A percentile compares a stretch with the other conserved stretches of the same genome.
These are phyloP conservation scores for Nothocercus nigrocapillus DNA, from an alignment of 2,113 vertebrate genomes.

Conservation along the genomic window DNA sequence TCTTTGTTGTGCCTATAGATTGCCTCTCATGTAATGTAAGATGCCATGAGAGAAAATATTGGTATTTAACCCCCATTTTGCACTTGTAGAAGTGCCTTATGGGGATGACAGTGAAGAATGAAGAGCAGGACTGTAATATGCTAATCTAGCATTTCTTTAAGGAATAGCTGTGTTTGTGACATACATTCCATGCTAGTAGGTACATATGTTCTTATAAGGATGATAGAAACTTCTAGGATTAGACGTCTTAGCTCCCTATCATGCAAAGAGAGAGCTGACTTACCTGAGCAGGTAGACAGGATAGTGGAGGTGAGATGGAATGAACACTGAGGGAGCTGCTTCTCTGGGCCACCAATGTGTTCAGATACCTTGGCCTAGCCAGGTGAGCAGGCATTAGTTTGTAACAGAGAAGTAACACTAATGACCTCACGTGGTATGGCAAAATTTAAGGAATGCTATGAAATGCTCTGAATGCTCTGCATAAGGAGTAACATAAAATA, in stretches of 20 bases:
- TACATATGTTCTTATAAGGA: neutral
- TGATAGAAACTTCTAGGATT: neutral
- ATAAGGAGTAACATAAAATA: neutral
- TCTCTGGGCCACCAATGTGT: neutral
- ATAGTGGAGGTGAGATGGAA: neutral
- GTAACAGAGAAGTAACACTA: neutral
- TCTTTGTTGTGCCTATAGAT: neutral
- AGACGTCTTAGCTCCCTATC: neutral
- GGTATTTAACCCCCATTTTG: neutral
- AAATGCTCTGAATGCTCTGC: neutral
- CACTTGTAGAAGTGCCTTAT: neutral
- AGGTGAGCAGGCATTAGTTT: neutral
- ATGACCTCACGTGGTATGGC: neutral
- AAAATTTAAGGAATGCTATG: neutral
- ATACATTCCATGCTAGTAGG: neutral
- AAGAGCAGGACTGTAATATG: neutral
- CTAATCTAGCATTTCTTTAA: neutral
- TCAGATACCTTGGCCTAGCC: neutral
- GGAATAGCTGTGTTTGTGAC: neutral
- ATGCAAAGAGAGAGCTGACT: neutral
- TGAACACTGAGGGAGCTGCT: neutral
- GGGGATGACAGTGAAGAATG: neutral
- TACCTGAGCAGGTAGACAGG: neutral
- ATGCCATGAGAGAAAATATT: neutral
- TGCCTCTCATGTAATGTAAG: fast-evolving